Conservation (phyloP, 2,888 invertebrate genomes). For the Netelia fuscicornis region DNA sequence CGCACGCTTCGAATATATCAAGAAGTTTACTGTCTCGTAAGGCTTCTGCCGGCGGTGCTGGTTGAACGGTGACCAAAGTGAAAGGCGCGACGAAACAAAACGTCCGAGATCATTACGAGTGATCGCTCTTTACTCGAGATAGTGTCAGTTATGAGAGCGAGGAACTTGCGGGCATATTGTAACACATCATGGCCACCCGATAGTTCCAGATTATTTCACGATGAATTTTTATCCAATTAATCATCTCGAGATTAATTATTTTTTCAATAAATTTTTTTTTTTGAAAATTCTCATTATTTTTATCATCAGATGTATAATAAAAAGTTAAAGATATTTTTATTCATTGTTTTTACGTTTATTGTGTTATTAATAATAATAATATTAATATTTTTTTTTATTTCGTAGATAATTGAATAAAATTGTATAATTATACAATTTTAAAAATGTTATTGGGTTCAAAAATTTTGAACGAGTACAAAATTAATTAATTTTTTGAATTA, state of each 20-base stretch:
- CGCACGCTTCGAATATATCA: constrained; percentile 42
- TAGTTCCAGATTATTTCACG: constrained; percentile 1
- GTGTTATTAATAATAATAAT: neutral
- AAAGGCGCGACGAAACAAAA: constrained; percentile 65
- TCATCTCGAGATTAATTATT: neutral
- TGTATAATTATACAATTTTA: neutral
- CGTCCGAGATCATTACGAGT: constrained; percentile 56
- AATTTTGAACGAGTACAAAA: no score
- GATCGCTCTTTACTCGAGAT: constrained; percentile 48
- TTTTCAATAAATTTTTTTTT: no score
- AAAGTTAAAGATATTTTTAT: neutral
- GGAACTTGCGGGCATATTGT: constrained; percentile 1
- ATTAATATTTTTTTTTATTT: neutral
- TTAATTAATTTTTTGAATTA: no score
- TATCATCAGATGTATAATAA: neutral
- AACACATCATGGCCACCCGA: neutral
- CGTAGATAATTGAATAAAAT: neutral
- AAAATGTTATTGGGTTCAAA: neutral
- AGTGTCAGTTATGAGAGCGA: constrained; percentile 32
- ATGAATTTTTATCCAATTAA: neutral
- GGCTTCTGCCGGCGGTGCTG: neutral
- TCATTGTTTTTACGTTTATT: neutral
- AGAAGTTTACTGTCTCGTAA: constrained; percentile 17
- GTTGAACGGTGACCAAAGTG: constrained; percentile 43
- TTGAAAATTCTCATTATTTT: neutral